Conservation (phyloP, 2,888 invertebrate species). For the Patella ulyssiponensis region DNA sequence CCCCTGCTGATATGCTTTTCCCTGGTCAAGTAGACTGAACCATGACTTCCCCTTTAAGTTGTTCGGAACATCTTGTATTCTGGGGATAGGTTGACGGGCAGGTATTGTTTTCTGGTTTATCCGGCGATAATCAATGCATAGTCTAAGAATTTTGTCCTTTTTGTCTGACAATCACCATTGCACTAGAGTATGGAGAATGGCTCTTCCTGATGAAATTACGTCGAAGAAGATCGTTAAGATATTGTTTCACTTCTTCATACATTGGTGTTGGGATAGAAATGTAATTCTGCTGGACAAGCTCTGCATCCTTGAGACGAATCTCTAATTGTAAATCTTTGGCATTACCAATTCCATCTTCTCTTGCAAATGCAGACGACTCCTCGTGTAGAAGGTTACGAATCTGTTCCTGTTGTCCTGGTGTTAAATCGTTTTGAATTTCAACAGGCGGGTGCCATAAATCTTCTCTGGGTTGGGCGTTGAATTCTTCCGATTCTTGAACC, state of each 20-base stretch:
- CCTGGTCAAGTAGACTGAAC: constrained; percentile 34
- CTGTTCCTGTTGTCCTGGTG: constrained; percentile 23
- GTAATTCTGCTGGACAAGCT: constrained; percentile 37
- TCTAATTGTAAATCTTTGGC: constrained; percentile 35
- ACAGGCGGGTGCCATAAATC: constrained; percentile 32
- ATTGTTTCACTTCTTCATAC: constrained; percentile 44
- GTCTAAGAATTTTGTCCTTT: constrained; percentile 26
- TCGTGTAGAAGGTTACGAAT: constrained; percentile 33
- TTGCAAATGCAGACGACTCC: constrained; percentile 36
- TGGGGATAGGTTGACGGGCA: constrained; percentile 33
- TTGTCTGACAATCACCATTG: constrained; percentile 32
- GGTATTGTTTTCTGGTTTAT: constrained; percentile 31
- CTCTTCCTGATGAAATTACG: constrained; percentile 36
- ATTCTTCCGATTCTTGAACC: too few relatives aligned
- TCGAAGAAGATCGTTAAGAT: constrained; percentile 33
- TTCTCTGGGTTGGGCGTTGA: too few relatives aligned
- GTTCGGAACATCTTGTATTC: constrained; percentile 31
- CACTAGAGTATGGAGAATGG: constrained; percentile 29
- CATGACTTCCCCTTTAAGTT: constrained; percentile 27
- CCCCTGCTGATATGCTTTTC: constrained; percentile 34
- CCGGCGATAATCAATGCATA: constrained; percentile 34
- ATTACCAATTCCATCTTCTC: constrained; percentile 37
- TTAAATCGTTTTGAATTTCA: constrained; percentile 24
- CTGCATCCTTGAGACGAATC: constrained; percentile 34
- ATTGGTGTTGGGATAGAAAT: constrained; percentile 36